Conservation (phyloP, 2,888 invertebrate genomes). For the Thymelicus sylvestris region DNA sequence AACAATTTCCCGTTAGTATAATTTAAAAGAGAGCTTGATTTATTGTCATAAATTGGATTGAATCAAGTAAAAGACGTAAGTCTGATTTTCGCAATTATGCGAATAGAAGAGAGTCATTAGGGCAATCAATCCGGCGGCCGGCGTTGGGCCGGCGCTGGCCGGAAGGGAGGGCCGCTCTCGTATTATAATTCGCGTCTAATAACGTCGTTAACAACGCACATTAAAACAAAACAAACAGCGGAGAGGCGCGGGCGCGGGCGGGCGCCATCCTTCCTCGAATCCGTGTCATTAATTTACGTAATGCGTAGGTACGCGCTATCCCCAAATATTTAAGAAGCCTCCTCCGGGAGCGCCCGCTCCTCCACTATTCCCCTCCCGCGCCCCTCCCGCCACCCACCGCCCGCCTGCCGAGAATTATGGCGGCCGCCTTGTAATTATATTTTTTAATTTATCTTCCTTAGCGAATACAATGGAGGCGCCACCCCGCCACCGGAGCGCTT, state of each 20-base stretch:
- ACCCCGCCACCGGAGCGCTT: constrained; percentile 83
- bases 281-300: constrained; percentile 86
- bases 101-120: constrained; percentile 79
- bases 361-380: constrained; percentile 71
- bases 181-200: constrained; percentile 80
- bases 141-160: constrained; percentile 49
- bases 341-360: constrained; percentile 82
- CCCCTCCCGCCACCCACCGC: constrained; percentile 63
- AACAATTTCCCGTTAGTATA: constrained; percentile 23
- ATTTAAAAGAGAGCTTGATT: constrained; percentile 31
- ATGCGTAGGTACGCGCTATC: constrained; percentile 86
- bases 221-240: constrained; percentile 84
- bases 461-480: constrained; percentile 86
- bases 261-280: constrained; percentile 84
- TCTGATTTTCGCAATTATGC: constrained; percentile 76
- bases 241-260: constrained; percentile 66
- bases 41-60: constrained; percentile 53
- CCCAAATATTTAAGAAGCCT: constrained; percentile 86
- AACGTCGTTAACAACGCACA: constrained; percentile 83
- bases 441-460: constrained; percentile 90
- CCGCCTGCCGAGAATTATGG: constrained; percentile 85
- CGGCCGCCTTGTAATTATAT: constrained; percentile 88
- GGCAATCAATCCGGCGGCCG: constrained; percentile 68
- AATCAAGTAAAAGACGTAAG: constrained; percentile 63
- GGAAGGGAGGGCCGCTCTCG: constrained; percentile 54